A percentile compares a stretch with the other conserved stretches of the same genome.
Conservation (phyloP, 2,888 invertebrate genomes). For the Metopia argyrocephala region DNA sequence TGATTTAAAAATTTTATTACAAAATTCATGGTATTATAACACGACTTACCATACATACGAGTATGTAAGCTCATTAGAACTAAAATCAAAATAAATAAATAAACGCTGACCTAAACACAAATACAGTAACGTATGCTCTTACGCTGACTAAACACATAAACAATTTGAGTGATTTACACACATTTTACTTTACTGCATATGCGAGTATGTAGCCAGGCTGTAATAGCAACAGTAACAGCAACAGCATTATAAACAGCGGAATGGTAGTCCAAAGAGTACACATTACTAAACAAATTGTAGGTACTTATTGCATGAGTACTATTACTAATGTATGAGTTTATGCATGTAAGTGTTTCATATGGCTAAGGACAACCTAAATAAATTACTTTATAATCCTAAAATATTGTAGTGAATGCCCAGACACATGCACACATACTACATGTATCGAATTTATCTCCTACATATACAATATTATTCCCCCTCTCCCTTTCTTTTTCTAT, state of each 20-base stretch:
- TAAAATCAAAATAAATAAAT: conserved; percentile 36
- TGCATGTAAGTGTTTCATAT: conserved; percentile 6
- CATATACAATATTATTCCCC: no score
- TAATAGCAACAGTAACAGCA: conserved; percentile 25
- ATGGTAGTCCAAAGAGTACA: background rate
- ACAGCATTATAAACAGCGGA: conserved; percentile 15
- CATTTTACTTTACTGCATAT: no score
- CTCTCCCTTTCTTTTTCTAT: no score
- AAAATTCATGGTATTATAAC: background rate
- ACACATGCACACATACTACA: background rate
- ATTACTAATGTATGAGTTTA: background rate
- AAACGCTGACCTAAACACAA: conserved; percentile 55
- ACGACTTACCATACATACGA: background rate
- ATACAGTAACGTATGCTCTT: conserved; percentile 2
- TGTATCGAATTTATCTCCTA: no score
- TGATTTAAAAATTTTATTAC: no score
- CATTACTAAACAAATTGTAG: background rate
- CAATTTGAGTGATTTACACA: conserved; percentile 34
- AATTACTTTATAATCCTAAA: conserved; percentile 62
- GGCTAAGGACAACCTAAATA: conserved; percentile 58
- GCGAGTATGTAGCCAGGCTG: background rate
- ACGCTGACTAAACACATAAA: no score
- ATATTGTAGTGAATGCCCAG: conserved; percentile 42
- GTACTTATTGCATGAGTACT: background rate
- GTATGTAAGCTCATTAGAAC: background rate